Evolutionary conservation across 2,888 invertebrate genomes (phyloP).

Genomic region (Dromius quadrimaculatus): DNA sequence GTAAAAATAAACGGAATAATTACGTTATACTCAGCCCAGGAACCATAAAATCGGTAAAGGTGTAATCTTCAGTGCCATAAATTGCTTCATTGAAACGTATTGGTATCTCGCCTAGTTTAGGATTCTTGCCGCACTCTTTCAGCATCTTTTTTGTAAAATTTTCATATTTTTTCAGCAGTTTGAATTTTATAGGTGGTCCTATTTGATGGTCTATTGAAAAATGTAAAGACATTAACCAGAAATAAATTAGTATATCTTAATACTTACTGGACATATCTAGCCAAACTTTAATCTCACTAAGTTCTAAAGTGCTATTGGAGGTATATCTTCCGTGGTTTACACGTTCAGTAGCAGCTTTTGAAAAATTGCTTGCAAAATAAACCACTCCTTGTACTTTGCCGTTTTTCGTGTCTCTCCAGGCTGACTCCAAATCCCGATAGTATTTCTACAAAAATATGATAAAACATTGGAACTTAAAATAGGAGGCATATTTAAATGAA

Average conservation of each 20-base stretch:
- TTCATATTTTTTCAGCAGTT: constrained; percentile 77
- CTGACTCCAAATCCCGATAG: constrained; percentile 70
- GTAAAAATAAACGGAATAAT: too few species aligned
- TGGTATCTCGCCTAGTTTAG: constrained; percentile 72
- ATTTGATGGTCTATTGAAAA: constrained; percentile 85
- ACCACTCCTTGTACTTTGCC: constrained; percentile 76
- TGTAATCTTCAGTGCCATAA: constrained; percentile 76
- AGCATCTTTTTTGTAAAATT: constrained; percentile 75
- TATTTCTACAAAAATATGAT: constrained; percentile 62
- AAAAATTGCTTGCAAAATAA: constrained; percentile 80
- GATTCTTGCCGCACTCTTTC: constrained; percentile 73
- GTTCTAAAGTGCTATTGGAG: constrained; percentile 69
- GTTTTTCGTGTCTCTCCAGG: constrained; percentile 68
- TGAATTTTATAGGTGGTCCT: constrained; percentile 78
- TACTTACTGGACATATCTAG: constrained; percentile 81
- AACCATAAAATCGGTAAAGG: constrained; percentile 84
- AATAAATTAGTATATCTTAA: not conserved
- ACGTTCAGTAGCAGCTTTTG: constrained; percentile 72
- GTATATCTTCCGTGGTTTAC: constrained; percentile 72
- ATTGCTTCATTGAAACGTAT: constrained; percentile 78
- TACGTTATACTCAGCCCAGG: constrained; percentile 87
- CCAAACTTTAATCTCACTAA: constrained; percentile 76
- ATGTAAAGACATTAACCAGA: too few species aligned
- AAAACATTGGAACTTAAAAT: too few species aligned
- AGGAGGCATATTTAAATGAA: too few species aligned